Conservation (phyloP, 2,113 vertebrate species). For the Heloderma charlesbogerti region DNA sequence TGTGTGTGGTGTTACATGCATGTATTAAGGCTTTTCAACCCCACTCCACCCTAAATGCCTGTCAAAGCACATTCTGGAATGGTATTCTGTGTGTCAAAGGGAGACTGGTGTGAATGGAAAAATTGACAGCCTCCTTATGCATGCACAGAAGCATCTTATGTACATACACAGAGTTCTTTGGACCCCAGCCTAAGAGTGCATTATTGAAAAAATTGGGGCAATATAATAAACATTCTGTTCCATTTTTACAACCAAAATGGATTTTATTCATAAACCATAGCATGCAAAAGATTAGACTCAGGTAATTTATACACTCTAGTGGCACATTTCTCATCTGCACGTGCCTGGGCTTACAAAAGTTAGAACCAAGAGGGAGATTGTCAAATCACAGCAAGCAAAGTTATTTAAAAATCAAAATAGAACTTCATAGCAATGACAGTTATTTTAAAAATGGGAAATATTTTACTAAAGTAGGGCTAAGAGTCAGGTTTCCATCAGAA, state of each 20-base stretch:
- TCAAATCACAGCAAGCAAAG: slow-evolving; percentile 32
- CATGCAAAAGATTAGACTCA: slow-evolving; percentile 30
- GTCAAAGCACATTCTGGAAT: neutral
- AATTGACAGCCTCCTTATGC: neutral
- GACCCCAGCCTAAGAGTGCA: neutral
- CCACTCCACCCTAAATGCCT: neutral
- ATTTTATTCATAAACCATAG: slow-evolving; percentile 38
- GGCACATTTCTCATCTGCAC: slow-evolving; percentile 21
- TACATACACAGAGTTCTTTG: neutral
- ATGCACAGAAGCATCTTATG: neutral
- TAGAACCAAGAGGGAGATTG: slow-evolving; percentile 33
- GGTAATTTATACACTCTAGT: slow-evolving; percentile 25
- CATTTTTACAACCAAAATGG: slow-evolving; percentile 28
- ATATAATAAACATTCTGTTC: slow-evolving; percentile 9
- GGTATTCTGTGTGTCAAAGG: neutral
- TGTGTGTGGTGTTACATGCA: neutral
- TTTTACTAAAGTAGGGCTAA: neutral
- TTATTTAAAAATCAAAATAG: slow-evolving; percentile 4
- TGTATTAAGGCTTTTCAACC: neutral
- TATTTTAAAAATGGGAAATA: slow-evolving; percentile 10
- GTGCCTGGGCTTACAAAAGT: slow-evolving; percentile 24
- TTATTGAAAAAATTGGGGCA: neutral
- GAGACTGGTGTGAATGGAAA: neutral
- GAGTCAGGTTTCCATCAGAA: slow-evolving; percentile 3
- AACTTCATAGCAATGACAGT: slow-evolving; percentile 14